Conservation (phyloP, 2,113 vertebrate genomes). For the Triplophysa rosa region DNA sequence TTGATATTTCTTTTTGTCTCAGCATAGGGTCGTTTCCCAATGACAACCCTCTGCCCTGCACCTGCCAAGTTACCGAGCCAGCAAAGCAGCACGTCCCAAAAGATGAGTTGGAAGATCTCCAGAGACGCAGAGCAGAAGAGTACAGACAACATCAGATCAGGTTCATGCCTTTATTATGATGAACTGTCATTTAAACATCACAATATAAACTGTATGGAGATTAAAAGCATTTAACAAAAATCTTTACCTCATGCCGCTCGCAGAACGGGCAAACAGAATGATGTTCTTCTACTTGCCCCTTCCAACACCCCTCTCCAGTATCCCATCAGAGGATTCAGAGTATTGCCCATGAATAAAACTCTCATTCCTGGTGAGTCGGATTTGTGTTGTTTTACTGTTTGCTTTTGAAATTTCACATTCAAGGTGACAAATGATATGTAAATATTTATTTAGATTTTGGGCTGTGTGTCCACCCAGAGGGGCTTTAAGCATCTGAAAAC, state of each 20-base stretch:
- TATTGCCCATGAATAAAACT: slow-evolving; percentile 49
- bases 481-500: too few relatives aligned
- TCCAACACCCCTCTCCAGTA: slow-evolving; percentile 64
- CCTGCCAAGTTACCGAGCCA: background rate
- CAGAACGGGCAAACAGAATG: slow-evolving; percentile 43
- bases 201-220: background rate
- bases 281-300: slow-evolving; percentile 49
- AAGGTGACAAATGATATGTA: background rate
- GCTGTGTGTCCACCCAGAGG: too few relatives aligned
- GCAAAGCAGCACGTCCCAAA: background rate
- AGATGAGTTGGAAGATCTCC: background rate
- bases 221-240: background rate
- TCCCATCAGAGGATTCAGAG: slow-evolving; percentile 60
- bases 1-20: background rate
- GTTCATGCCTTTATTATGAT: slow-evolving; percentile 1
- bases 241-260: background rate
- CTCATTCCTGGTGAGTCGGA: slow-evolving; percentile 54
- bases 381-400: background rate
- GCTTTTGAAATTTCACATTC: background rate
- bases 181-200: too few relatives aligned
- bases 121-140: slow-evolving; percentile 47
- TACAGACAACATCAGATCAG: slow-evolving; percentile 50
- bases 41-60: background rate
- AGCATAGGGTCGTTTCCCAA: background rate
- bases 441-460: background rate